Evolutionary conservation across 2,113 vertebrate genomes (phyloP).

Genomic region (Andinoacara biseriatus): DNA sequence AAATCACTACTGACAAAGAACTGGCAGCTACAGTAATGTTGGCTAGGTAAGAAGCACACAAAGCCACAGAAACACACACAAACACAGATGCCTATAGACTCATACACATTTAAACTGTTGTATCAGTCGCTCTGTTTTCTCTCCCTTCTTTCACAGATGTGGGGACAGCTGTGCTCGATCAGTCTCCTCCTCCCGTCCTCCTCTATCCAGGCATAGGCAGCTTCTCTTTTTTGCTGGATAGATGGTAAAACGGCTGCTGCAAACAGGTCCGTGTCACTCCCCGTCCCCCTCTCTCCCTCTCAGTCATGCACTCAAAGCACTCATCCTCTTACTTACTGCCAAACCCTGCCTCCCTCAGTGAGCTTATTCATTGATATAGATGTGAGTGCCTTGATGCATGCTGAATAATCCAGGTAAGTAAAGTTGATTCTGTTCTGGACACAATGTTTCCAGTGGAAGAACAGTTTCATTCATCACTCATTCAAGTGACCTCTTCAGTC

Average conservation of each 20-base stretch:
- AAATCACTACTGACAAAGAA: conserved; percentile 41
- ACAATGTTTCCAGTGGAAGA: not conserved
- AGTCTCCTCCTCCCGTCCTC: conserved; percentile 34
- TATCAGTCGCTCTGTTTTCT: conserved; percentile 32
- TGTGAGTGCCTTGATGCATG: conserved; percentile 25
- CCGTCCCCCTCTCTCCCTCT: conserved; percentile 10
- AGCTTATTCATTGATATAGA: conserved; percentile 69
- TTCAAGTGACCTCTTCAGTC: too few species aligned
- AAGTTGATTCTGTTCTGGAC: not conserved
- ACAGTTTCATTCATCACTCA: too few species aligned
- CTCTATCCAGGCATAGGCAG: conserved; percentile 35
- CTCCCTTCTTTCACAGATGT: conserved; percentile 58
- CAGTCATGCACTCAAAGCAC: conserved; percentile 38
- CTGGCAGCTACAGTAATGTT: conserved; percentile 41
- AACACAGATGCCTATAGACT: conserved; percentile 24
- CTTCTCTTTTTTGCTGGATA: conserved; percentile 41
- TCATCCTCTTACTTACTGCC: conserved; percentile 53
- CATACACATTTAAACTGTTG: conserved; percentile 26
- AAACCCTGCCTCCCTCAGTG: conserved; percentile 29
- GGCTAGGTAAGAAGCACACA: conserved; percentile 31
- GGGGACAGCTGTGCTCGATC: conserved; percentile 55
- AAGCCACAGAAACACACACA: conserved; percentile 7
- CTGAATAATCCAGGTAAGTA: not conserved
- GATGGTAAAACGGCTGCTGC: conserved; percentile 49
- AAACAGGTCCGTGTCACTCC: conserved; percentile 14